Evolutionary conservation across 2,113 vertebrate genomes (phyloP).

Genomic region (Cromileptes altivelis): DNA sequence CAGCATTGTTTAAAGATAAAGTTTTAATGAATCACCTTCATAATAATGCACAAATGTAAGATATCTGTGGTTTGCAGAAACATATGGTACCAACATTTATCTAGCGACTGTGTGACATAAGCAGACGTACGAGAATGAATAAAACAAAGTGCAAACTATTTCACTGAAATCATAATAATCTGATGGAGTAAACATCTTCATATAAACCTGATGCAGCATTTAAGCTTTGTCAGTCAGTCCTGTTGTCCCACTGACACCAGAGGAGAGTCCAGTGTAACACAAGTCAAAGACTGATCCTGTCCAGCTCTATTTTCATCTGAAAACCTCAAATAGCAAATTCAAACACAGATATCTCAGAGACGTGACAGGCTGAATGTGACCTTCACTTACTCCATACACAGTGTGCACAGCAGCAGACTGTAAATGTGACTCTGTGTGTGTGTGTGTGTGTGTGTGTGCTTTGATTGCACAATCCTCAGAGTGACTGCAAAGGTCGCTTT

Average conservation of each 20-base stretch:
- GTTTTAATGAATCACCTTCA: too few species aligned
- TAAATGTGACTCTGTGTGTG: neutral
- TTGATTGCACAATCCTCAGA: neutral
- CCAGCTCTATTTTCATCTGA: neutral
- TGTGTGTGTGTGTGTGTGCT: neutral
- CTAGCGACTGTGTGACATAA: too few species aligned
- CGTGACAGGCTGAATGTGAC: neutral
- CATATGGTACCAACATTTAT: too few species aligned
- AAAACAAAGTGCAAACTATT: too few species aligned
- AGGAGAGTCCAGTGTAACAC: neutral
- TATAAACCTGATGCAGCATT: too few species aligned
- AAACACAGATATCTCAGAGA: neutral
- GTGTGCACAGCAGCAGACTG: neutral
- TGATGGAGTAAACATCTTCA: too few species aligned
- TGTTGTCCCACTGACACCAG: neutral
- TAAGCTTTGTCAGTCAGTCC: too few species aligned
- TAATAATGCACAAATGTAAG: too few species aligned
- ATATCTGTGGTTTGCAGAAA: too few species aligned
- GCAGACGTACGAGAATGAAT: too few species aligned
- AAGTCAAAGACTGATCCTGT: neutral
- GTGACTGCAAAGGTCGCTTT: constrained; percentile 9
- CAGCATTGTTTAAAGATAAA: too few species aligned
- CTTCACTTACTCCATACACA: neutral
- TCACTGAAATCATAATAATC: too few species aligned
- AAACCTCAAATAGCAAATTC: neutral